Evolutionary conservation across 2,797 vertebrate genomes (phyloP).

Genomic region (Sebastes trivittatus): DNA sequence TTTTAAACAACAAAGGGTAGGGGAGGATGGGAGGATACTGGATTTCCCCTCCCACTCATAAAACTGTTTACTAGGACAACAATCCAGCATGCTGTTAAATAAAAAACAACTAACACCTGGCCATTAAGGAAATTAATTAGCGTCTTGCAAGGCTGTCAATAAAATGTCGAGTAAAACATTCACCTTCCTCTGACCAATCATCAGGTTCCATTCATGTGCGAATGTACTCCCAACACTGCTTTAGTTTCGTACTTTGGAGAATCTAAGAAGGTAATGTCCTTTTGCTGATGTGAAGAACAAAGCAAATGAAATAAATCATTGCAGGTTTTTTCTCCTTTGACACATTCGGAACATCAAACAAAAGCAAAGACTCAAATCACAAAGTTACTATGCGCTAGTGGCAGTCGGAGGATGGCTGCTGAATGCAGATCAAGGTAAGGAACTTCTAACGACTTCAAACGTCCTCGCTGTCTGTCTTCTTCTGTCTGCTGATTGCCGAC

Average conservation of each 20-base stretch:
- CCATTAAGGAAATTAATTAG: constrained; percentile 78
- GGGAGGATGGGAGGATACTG: constrained; percentile 66
- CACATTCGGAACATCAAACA: constrained; percentile 79
- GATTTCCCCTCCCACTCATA: constrained; percentile 68
- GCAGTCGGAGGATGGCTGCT: constrained; percentile 71
- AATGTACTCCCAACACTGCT: constrained; percentile 7
- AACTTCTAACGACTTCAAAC: constrained; percentile 82
- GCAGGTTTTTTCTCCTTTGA: constrained; percentile 55
- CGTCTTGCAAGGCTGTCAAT: constrained; percentile 56
- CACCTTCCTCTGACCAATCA: constrained; percentile 55
- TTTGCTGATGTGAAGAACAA: constrained; percentile 70
- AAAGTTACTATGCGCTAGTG: constrained; percentile 73
- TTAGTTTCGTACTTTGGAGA: constrained; percentile 49
- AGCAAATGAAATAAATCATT: constrained; percentile 73
- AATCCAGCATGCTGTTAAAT: constrained; percentile 73
- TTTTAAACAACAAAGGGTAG: constrained; percentile 80
- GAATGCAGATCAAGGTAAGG: constrained; percentile 78
- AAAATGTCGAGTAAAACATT: constrained; percentile 50
- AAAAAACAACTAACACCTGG: constrained; percentile 73
- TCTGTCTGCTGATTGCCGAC: constrained; percentile 64
- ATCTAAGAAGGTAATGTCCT: constrained; percentile 57
- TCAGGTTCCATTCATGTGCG: constrained; percentile 15
- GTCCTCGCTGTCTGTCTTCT: constrained; percentile 67
- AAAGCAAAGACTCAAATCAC: constrained; percentile 75
- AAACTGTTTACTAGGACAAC: constrained; percentile 78